Evolutionary conservation across 2,797 vertebrate species (phyloP).

Genomic region (Tragopan temminckii): DNA sequence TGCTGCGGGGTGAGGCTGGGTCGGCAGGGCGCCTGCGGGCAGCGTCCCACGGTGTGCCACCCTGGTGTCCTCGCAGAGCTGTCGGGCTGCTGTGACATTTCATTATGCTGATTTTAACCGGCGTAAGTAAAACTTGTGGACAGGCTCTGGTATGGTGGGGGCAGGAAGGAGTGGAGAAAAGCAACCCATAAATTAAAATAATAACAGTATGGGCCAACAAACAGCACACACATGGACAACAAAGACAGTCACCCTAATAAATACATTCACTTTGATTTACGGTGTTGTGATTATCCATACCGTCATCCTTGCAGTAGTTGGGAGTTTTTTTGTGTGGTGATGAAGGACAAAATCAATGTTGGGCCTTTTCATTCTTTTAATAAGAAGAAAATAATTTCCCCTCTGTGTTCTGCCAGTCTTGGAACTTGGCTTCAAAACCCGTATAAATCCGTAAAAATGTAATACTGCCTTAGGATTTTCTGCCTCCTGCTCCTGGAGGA

Average conservation of each 20-base stretch:
- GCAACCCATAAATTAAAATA: slow-evolving; percentile 71
- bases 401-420: slow-evolving; percentile 16
- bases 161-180: slow-evolving; percentile 8
- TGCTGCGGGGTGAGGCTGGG: neutral
- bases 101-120: slow-evolving; percentile 78
- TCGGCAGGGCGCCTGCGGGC: neutral
- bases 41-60: neutral
- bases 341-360: slow-evolving; percentile 70
- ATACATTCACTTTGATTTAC: slow-evolving; percentile 64
- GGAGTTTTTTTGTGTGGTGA: slow-evolving; percentile 48
- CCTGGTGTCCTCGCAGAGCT: neutral
- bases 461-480: neutral
- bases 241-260: slow-evolving; percentile 62
- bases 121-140: slow-evolving; percentile 66
- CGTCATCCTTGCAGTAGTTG: slow-evolving; percentile 1
- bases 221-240: slow-evolving; percentile 28
- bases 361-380: slow-evolving; percentile 72
- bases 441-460: slow-evolving; percentile 40
- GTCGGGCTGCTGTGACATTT: slow-evolving; percentile 47
- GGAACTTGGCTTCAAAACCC: slow-evolving; percentile 52
- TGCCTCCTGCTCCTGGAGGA: neutral
- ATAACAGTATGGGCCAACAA: slow-evolving; percentile 68
- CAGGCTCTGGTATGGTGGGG: slow-evolving; percentile 43
- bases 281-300: slow-evolving; percentile 34
- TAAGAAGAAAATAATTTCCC: slow-evolving; percentile 58